These are phyloP conservation scores for Pseudochirops cupreus DNA, from an alignment of 2,797 vertebrate species.

Conservation along the genomic window DNA sequence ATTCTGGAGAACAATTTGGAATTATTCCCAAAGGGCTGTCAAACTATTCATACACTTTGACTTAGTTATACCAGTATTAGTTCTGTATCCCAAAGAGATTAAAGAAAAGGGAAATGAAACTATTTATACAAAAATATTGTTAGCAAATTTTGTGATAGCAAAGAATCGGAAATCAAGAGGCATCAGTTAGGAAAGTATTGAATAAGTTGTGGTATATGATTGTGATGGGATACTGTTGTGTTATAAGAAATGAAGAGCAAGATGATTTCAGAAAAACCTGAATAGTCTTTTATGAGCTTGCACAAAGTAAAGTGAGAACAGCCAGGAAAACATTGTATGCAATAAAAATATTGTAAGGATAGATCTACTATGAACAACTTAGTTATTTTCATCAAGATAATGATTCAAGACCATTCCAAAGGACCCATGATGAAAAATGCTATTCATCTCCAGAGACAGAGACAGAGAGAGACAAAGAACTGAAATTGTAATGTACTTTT, in stretches of 20 bases:
- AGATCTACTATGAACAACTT: background rate
- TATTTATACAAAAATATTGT: too few relatives aligned
- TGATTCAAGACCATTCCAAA: background rate
- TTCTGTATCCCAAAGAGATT: background rate
- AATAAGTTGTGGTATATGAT: background rate
- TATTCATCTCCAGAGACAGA: too few relatives aligned
- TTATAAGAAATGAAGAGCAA: background rate
- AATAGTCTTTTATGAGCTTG: too few relatives aligned
- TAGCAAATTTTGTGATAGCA: too few relatives aligned
- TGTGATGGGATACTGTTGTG: too few relatives aligned
- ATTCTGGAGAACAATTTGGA: background rate
- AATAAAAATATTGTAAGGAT: background rate
- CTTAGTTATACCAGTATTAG: background rate
- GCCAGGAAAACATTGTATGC: background rate
- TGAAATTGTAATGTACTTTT: background rate
- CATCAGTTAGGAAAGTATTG: background rate
- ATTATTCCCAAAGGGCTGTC: background rate
- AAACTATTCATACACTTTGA: background rate
- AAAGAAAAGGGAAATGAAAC: background rate
- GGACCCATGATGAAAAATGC: too few relatives aligned
- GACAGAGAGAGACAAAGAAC: too few relatives aligned
- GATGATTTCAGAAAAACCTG: too few relatives aligned
- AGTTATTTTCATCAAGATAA: background rate
- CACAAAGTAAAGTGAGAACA: background rate
- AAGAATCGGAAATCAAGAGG: background rate